These are phyloP conservation scores for Masticophis lateralis DNA, from an alignment of 2,797 vertebrate genomes.

Conservation along the genomic window DNA sequence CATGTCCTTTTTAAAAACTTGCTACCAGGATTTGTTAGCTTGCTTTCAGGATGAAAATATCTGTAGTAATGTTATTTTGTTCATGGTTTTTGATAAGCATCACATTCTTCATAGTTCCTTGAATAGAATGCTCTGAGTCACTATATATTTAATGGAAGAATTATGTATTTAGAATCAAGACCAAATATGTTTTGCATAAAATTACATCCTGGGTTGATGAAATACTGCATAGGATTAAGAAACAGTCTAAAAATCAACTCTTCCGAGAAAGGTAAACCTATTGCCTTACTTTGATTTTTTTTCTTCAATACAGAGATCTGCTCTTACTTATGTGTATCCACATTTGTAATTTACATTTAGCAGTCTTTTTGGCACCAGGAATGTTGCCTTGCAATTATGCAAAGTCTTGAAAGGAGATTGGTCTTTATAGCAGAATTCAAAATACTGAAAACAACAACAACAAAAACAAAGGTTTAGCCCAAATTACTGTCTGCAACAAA, in stretches of 20 bases:
- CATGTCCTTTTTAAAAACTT: conserved; percentile 7
- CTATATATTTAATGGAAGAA: not conserved
- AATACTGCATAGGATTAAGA: conserved; percentile 48
- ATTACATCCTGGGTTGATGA: conserved; percentile 40
- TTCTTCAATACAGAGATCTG: conserved; percentile 70
- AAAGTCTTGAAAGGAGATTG: conserved; percentile 74
- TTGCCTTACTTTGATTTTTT: conserved; percentile 48
- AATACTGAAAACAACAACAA: conserved; percentile 55
- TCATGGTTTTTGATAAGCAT: not conserved
- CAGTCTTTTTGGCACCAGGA: conserved; percentile 73
- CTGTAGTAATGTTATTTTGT: conserved; percentile 53
- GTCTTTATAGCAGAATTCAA: conserved; percentile 77
- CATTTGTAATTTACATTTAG: conserved; percentile 75
- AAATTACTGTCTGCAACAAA: conserved; percentile 80
- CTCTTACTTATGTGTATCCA: conserved; percentile 74
- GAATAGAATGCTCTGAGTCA: conserved; percentile 25
- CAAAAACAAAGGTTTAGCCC: conserved; percentile 59
- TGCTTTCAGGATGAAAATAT: conserved; percentile 53
- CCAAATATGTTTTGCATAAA: not conserved
- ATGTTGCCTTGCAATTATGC: conserved; percentile 75
- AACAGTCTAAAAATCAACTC: conserved; percentile 61
- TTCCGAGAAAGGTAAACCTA: conserved; percentile 65
- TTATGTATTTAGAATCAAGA: not conserved
- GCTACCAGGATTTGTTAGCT: conserved; percentile 39
- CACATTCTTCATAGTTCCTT: not conserved